Evolutionary conservation across 2,888 invertebrate species (phyloP).

Genomic region (Pediacus dermestoides): DNA sequence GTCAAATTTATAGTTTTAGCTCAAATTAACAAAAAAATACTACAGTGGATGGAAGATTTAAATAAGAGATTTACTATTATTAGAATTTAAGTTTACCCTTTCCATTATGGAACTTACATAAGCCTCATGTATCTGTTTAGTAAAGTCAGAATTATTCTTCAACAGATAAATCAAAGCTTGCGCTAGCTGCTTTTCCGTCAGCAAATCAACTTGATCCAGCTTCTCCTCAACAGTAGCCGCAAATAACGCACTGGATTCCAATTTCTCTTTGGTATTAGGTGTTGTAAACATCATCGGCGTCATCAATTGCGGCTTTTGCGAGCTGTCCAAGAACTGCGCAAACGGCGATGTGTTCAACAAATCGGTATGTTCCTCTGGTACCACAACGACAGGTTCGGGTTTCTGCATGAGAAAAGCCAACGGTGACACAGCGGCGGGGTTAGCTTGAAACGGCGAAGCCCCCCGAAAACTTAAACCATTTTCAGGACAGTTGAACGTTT

Average conservation of each 20-base stretch:
- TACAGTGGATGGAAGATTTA: too few species aligned
- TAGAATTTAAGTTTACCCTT: conserved; percentile 34
- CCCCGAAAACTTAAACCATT: conserved; percentile 1
- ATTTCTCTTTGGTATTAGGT: conserved; percentile 41
- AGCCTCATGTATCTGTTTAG: conserved; percentile 86
- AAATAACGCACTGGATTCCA: conserved; percentile 9
- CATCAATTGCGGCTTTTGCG: conserved; percentile 72
- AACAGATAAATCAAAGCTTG: conserved; percentile 86
- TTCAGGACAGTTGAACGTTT: conserved; percentile 8
- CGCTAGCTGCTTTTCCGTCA: conserved; percentile 83
- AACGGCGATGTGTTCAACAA: conserved; percentile 52
- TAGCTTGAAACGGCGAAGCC: not conserved
- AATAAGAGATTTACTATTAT: conserved; percentile 18
- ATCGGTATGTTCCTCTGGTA: conserved; percentile 25
- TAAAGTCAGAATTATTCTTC: conserved; percentile 83
- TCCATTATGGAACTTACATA: conserved; percentile 84
- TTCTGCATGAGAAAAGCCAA: conserved; percentile 38
- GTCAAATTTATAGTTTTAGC: too few species aligned
- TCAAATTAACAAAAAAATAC: too few species aligned
- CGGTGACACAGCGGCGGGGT: conserved; percentile 25
- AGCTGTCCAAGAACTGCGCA: conserved; percentile 54
- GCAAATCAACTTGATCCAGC: conserved; percentile 59
- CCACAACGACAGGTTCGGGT: conserved; percentile 16
- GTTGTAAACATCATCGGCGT: conserved; percentile 83
- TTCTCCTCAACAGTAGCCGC: conserved; percentile 24